These are phyloP conservation scores for Drosophila prolongata DNA, from an alignment of 2,888 invertebrate species.

Conservation along the genomic window DNA sequence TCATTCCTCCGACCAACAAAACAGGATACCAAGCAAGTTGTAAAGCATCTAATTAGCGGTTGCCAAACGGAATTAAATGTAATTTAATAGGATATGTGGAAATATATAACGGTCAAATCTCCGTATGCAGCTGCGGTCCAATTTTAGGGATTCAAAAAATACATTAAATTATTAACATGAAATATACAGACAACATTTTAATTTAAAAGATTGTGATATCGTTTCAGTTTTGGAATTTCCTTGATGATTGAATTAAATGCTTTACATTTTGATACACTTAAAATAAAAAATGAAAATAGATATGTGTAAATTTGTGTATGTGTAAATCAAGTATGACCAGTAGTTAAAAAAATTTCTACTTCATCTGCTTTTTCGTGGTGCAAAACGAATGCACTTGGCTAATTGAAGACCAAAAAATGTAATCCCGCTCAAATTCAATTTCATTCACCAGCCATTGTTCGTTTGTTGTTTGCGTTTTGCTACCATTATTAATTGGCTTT, in stretches of 20 bases:
- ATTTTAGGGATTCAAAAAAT: background rate
- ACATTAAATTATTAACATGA: too few relatives aligned
- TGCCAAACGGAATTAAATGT: constrained; percentile 49
- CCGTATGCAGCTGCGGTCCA: background rate
- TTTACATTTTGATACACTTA: too few relatives aligned
- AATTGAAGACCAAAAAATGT: constrained; percentile 37
- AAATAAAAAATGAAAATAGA: too few relatives aligned
- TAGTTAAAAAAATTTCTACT: too few relatives aligned
- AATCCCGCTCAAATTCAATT: constrained; percentile 57
- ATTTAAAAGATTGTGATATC: too few relatives aligned
- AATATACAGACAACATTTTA: too few relatives aligned
- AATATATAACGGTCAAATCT: constrained; percentile 3
- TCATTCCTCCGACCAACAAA: constrained; percentile 3
- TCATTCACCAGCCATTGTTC: constrained; percentile 29
- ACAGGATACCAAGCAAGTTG: constrained; percentile 32
- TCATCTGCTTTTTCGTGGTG: background rate
- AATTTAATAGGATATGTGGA: constrained; percentile 39
- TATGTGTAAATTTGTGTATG: too few relatives aligned
- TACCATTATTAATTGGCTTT: constrained; percentile 69
- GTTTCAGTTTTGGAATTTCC: too few relatives aligned
- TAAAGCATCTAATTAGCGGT: constrained; percentile 61
- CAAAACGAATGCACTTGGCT: constrained; percentile 11
- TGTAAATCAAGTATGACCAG: too few relatives aligned
- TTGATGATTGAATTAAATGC: too few relatives aligned
- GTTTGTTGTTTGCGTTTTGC: constrained; percentile 46